phyloP scores from a whole-genome alignment of 2,888 invertebrate genomes.

The Spodoptera exigua region DNA sequence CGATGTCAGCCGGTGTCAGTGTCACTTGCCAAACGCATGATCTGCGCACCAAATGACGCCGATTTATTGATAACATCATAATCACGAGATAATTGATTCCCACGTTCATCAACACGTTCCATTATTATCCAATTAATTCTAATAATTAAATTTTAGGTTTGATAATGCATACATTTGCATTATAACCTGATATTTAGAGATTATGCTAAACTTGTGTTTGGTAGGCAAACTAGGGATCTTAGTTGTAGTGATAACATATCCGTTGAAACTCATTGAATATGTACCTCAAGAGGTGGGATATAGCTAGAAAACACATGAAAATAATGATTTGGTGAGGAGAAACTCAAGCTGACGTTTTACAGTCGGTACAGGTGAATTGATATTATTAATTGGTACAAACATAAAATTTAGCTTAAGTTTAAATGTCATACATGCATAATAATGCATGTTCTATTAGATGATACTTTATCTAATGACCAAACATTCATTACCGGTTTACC shows the following conservation, averaged over 20 bases:
- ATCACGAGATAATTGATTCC: slow-evolving; percentile 34
- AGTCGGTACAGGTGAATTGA: no score
- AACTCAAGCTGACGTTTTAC: no score
- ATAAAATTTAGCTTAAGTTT: no score
- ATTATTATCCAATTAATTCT: slow-evolving; percentile 41
- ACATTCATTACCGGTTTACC: slow-evolving; percentile 38
- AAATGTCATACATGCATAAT: no score
- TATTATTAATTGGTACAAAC: no score
- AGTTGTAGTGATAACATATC: no score
- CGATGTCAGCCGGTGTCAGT: no score
- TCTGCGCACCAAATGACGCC: slow-evolving; percentile 16
- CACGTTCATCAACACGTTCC: slow-evolving; percentile 23
- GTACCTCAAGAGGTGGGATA: no score
- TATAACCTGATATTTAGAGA: slow-evolving; percentile 16
- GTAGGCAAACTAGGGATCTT: no score
- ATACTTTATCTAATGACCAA: slow-evolving; percentile 12
- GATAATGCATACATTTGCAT: slow-evolving; percentile 27
- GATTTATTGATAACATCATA: slow-evolving; percentile 35
- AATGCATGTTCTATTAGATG: slow-evolving; percentile 2
- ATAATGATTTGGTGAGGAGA: no score
- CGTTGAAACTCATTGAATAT: no score
- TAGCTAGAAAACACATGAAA: no score
- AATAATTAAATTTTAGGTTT: slow-evolving; percentile 43
- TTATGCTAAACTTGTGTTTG: not conserved
- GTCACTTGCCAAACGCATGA: slow-evolving; percentile 20